Evolutionary conservation across 2,113 vertebrate genomes (phyloP).

Genomic region (Panurus biarmicus): DNA sequence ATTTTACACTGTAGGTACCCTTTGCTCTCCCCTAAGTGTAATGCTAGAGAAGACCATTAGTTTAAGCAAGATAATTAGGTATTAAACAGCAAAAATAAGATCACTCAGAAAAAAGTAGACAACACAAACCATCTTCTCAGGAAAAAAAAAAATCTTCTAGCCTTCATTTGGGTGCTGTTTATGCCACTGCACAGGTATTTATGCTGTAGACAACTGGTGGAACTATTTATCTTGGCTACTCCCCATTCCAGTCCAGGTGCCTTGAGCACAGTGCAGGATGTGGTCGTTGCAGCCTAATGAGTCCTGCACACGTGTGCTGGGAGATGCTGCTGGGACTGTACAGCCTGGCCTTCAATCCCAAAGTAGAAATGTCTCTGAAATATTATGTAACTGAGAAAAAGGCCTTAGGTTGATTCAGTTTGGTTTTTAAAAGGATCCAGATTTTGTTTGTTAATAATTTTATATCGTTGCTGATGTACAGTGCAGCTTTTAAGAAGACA

Average conservation of each 20-base stretch:
- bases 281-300: fast-evolving
- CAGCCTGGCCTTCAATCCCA: background rate
- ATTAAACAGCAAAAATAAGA: background rate
- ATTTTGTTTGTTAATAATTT: background rate
- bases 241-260: background rate
- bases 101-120: background rate
- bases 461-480: background rate
- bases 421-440: background rate
- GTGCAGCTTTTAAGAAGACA: background rate
- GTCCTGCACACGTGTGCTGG: background rate
- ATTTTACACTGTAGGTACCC: background rate
- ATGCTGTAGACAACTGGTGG: background rate
- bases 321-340: background rate
- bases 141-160: background rate
- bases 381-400: background rate
- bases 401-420: background rate
- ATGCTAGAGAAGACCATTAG: background rate
- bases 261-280: fast-evolving
- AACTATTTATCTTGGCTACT: fast-evolving
- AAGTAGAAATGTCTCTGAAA: background rate
- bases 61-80: background rate
- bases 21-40: background rate
- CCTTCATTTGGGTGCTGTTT: background rate
- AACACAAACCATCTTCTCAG: background rate
- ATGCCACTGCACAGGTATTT: background rate